Conservation (phyloP, 2,888 invertebrate species). For the Galerucella calmariensis region DNA sequence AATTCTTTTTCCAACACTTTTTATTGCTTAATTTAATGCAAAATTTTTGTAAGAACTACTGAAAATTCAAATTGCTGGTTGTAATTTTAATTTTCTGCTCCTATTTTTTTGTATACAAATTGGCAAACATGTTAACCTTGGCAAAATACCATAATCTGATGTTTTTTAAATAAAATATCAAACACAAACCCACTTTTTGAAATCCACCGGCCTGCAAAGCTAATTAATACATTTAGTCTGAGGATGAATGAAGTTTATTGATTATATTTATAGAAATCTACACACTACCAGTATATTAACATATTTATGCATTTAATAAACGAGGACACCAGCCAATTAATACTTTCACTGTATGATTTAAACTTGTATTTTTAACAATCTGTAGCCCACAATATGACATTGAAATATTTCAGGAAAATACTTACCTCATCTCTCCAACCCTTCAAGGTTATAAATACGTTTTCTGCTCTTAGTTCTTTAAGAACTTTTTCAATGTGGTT, state of each 20-base stretch:
- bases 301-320: background rate
- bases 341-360: background rate
- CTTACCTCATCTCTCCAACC: slow-evolving; percentile 94
- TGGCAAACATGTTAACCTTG: background rate
- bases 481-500: slow-evolving; percentile 82
- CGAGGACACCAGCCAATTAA: background rate
- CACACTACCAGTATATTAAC: background rate
- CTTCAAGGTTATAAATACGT: slow-evolving; percentile 82
- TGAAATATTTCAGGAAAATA: background rate
- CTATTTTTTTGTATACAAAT: background rate
- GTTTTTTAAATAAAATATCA: background rate
- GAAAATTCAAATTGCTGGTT: no score
- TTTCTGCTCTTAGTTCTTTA: slow-evolving; percentile 78
- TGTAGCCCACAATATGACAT: background rate
- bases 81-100: background rate
- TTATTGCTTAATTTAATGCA: no score
- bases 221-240: background rate
- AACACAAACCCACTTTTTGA: background rate
- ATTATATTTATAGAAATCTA: background rate
- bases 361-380: slow-evolving; percentile 2
- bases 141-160: background rate
- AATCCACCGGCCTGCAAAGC: background rate
- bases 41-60: no score
- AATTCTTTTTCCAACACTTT: no score
- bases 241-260: background rate